Evolutionary conservation across 2,797 vertebrate genomes (phyloP), one percentile per base, ranked within the genome.

Genomic region (Gallinago stenura): DNA sequence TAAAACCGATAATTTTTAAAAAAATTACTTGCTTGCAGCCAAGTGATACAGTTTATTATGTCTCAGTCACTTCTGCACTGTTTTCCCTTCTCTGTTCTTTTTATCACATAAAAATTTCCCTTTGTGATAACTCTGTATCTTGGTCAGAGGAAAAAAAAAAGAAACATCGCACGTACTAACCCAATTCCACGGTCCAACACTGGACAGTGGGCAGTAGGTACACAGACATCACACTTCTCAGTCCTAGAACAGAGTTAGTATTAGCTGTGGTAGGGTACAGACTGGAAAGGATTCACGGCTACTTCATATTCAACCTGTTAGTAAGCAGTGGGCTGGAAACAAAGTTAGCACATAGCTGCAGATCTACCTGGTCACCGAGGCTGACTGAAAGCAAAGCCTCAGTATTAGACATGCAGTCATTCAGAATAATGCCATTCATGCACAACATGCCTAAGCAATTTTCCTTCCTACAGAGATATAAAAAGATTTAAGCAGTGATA

Each of bases 271-370:
- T 8, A 37, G 18, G 37, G 31, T 12, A 24, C 43, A 37, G 28
- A 22, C 30, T 35, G 15, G 31, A 25, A 48, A 33, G 25, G 39
- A 58, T 37, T 57, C 70, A 14, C 20, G 48, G 25, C 8, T 13
- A 46, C 39, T 10, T 66, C 53, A 3, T 0, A 14, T 0, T 12
- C 39, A 37, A 3, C 2, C 0, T 3, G 4, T 5, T 30, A 35
- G 66, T 26, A 14, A 48, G 50, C 70, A 68, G 30, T 2, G 10
- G n/a, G 37, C 22, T 93, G 78, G 28, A 70, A 39, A 4, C 31
- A 48, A 53, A 66, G 33, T 21, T 5, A 62, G 72, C 24, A 31
- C 21, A 45, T 12, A 45, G 61, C 41, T 71, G 66, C 62, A 82
- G 21, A n/a, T 25, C 12, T 37, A n/a, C 17, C 33, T 12, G 46